Evolutionary conservation across 2,797 vertebrate genomes (phyloP).

Genomic region (Enteromius mattozi): DNA sequence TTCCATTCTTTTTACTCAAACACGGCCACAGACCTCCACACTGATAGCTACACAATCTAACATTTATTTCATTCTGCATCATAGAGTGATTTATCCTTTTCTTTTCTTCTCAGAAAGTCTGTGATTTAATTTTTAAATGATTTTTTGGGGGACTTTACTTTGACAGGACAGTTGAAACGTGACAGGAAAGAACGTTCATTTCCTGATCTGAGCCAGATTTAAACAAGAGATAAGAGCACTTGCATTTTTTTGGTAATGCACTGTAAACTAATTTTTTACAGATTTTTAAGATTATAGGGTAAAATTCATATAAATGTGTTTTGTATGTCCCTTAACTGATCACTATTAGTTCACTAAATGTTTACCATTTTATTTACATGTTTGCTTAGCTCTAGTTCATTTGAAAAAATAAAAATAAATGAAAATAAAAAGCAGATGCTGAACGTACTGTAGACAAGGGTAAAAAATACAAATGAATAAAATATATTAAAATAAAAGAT

Average conservation of each 20-base stretch:
- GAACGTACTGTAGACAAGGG: background rate
- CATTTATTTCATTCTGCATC: background rate
- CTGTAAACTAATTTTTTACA: background rate
- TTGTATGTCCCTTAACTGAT: no score
- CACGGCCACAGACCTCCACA: background rate
- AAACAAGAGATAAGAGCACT: background rate
- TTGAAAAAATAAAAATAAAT: background rate
- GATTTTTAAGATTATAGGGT: background rate
- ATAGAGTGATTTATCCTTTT: background rate
- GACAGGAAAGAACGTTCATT: background rate
- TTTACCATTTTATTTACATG: background rate
- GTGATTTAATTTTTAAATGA: background rate
- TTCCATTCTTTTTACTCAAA: constrained; percentile 43
- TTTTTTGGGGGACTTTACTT: background rate
- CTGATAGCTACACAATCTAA: background rate
- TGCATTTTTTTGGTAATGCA: background rate
- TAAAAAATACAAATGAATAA: background rate
- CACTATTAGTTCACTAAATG: background rate
- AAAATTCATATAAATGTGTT: background rate
- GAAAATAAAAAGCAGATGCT: background rate
- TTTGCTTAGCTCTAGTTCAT: background rate
- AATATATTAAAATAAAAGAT: background rate
- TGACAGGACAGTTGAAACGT: background rate
- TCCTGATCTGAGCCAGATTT: background rate
- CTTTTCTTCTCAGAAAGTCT: background rate